phyloP scores from a whole-genome alignment of 1,140 invertebrate genomes.

The Pteromalus puparum region DNA sequence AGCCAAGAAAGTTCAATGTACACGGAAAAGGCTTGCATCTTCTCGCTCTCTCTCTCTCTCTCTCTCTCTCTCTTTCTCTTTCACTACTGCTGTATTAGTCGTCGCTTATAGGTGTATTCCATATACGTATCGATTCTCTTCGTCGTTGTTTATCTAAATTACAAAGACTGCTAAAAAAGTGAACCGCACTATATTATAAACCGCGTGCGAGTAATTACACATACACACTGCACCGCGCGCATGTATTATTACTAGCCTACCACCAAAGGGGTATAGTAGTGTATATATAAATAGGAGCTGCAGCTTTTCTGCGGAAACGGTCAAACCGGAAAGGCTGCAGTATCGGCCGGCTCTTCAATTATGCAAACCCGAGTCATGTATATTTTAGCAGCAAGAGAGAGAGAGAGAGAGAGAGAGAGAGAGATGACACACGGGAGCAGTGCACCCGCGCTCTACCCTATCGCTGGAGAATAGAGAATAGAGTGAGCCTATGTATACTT shows the following conservation, averaged over 20 bases:
- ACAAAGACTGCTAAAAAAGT: too few species aligned
- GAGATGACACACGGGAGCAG: not conserved
- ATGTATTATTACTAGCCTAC: not conserved
- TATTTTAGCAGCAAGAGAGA: conserved; percentile 7
- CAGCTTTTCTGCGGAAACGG: conserved; percentile 15
- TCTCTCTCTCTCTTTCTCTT: too few species aligned
- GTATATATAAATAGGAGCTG: not conserved
- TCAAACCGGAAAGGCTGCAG: conserved; percentile 13
- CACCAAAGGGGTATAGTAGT: not conserved
- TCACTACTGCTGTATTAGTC: too few species aligned
- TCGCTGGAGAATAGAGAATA: not conserved
- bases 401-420: too few species aligned
- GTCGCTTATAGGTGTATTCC: too few species aligned
- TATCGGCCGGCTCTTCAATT: conserved; percentile 53
- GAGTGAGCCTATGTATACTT: not conserved
- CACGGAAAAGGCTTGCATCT: not conserved
- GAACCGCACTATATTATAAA: not conserved
- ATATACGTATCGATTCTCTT: not conserved
- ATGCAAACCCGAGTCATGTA: conserved; percentile 11
- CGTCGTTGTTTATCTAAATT: conserved; percentile 14
- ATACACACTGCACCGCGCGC: too few species aligned
- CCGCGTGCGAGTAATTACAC: not conserved
- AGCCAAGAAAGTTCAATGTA: not conserved
- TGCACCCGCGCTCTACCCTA: not conserved
- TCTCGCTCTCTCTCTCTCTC: too few species aligned